Percentiles rank a stretch among this genome's conserved stretches.
phyloP scores from a whole-genome alignment of 2,113 vertebrate species.

The Rhabdornis inornatus region DNA sequence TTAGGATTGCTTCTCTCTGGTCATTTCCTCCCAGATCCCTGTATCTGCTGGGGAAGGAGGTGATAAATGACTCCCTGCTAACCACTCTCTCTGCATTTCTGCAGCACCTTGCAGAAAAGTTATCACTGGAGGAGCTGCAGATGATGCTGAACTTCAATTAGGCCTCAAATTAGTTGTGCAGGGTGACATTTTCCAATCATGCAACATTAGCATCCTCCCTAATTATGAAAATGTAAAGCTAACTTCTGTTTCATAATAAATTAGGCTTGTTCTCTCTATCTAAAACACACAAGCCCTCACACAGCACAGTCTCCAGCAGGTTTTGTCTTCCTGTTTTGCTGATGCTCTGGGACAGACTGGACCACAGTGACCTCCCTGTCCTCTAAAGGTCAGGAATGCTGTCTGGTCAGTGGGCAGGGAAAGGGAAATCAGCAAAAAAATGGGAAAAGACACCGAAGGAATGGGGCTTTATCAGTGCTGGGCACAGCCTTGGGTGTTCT shows the following conservation, averaged over 20 bases:
- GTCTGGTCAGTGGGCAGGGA: not conserved
- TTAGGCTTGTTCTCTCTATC: constrained; percentile 18
- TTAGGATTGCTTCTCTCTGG: not conserved
- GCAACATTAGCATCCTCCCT: constrained; percentile 69
- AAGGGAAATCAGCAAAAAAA: not conserved
- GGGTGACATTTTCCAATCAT: constrained; percentile 76
- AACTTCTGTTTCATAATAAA: constrained; percentile 64
- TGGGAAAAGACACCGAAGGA: not conserved
- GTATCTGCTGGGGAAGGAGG: not conserved
- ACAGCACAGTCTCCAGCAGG: not conserved
- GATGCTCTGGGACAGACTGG: not conserved
- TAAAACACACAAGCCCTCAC: not conserved
- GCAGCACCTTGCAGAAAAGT: constrained; percentile 33
- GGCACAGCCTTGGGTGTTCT: not conserved
- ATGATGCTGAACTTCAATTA: constrained; percentile 70
- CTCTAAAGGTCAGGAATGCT: not conserved
- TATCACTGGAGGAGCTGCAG: constrained; percentile 26
- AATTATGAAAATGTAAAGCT: constrained; percentile 70
- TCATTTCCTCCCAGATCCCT: constrained; percentile 29
- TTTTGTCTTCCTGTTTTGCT: not conserved
- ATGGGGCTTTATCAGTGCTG: not conserved
- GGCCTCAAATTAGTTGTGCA: constrained; percentile 69
- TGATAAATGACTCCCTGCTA: constrained; percentile 31
- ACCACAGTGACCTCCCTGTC: not conserved
- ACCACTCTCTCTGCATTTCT: not conserved